Conservation (phyloP, 2,888 invertebrate species). For the Diogma glabrata region DNA sequence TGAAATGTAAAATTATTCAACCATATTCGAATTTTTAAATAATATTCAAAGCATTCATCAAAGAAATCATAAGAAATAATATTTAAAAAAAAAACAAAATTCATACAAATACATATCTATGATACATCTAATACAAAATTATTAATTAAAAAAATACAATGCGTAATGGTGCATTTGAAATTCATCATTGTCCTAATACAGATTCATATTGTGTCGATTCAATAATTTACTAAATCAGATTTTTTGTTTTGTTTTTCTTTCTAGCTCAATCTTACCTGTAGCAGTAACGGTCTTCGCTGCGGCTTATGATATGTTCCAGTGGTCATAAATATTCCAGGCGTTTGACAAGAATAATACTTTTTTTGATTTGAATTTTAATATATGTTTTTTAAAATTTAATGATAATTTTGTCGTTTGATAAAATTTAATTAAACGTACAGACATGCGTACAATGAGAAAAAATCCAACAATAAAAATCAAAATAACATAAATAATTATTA, state of each 20-base stretch:
- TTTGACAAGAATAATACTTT: constrained; percentile 10
- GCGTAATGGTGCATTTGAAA: no score
- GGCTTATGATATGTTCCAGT: constrained; percentile 10
- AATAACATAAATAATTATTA: no score
- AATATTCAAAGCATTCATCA: no score
- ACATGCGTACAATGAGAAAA: constrained; percentile 11
- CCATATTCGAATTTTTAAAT: no score
- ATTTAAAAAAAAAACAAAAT: no score
- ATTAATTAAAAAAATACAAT: no score
- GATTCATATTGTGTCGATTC: no score
- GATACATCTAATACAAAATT: no score
- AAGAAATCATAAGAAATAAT: no score
- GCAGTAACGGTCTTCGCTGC: constrained; percentile 63
- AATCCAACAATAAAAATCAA: constrained; percentile 2
- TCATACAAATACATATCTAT: no score
- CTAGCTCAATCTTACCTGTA: constrained; percentile 56
- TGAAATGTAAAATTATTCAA: no score
- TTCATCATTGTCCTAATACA: no score
- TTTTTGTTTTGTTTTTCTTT: constrained; percentile 5
- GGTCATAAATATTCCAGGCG: constrained; percentile 6
- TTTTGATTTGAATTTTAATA: constrained; percentile 1
- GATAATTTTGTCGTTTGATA: constrained; percentile 9
- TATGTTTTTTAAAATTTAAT: constrained; percentile 11
- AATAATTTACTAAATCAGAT: constrained; percentile 7
- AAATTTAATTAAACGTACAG: constrained; percentile 3